phyloP scores from a whole-genome alignment of 2,113 vertebrate genomes.

The Cyprinus carpio region DNA sequence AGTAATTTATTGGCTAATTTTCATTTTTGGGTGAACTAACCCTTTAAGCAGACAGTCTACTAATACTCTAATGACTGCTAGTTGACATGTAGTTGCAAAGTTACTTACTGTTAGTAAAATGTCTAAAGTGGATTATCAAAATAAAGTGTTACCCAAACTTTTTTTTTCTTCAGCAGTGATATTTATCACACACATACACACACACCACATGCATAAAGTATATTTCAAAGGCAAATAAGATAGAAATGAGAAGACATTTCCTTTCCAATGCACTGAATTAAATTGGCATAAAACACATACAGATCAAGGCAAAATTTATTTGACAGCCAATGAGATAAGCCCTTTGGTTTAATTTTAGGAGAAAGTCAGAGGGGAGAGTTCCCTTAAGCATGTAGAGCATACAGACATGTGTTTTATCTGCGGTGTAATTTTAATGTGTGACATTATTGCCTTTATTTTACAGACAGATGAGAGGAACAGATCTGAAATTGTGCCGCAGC shows the following conservation, averaged over 20 bases:
- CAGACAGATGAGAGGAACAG: conserved; percentile 33
- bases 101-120: too few species aligned
- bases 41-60: too few species aligned
- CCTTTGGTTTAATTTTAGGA: conserved; percentile 30
- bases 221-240: neutral
- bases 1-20: too few species aligned
- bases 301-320: neutral
- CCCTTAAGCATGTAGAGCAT: conserved; percentile 12
- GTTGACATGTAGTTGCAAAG: too few species aligned
- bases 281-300: neutral
- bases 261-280: neutral
- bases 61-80: too few species aligned
- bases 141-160: neutral
- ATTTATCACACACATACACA: neutral
- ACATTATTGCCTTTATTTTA: conserved; percentile 53
- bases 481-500: conserved; percentile 46
- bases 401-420: conserved; percentile 21
- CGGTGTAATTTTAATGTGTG: conserved; percentile 21
- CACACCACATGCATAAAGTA: neutral
- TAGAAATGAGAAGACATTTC: neutral
- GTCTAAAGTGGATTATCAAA: too few species aligned
- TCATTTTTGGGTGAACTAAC: too few species aligned
- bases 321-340: neutral
- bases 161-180: neutral
- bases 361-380: conserved; percentile 3